Evolutionary conservation across 2,888 invertebrate species (phyloP).

Genomic region (Anthrax anthrax): DNA sequence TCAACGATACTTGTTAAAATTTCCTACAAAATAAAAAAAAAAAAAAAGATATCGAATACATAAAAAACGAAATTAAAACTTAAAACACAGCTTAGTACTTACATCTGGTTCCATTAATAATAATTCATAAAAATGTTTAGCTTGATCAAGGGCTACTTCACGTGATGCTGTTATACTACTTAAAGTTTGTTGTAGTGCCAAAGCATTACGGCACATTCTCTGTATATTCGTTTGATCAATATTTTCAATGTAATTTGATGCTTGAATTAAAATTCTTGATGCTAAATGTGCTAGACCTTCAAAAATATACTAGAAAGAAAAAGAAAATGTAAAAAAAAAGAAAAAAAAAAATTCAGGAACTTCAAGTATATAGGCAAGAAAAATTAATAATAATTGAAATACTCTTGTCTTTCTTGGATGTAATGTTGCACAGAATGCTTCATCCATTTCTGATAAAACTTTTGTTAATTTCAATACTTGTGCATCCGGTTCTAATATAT

Average conservation of each 20-base stretch:
- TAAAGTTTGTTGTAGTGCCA: constrained; percentile 72
- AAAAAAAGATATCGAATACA: not conserved
- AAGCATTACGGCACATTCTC: constrained; percentile 72
- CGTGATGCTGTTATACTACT: constrained; percentile 68
- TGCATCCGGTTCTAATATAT: constrained; percentile 61
- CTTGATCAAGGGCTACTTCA: constrained; percentile 75
- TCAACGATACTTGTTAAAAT: constrained; percentile 71
- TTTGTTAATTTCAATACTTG: constrained; percentile 64
- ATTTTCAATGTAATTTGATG: constrained; percentile 60
- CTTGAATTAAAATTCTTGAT: constrained; percentile 65
- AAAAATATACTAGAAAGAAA: constrained; percentile 63
- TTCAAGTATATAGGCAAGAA: not conserved
- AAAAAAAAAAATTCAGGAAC: constrained; percentile 3
- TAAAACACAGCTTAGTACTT: constrained; percentile 17
- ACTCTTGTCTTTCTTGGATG: constrained; percentile 67
- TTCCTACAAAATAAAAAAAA: constrained; percentile 40
- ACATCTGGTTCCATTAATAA: constrained; percentile 72
- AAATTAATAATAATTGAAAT: constrained; percentile 14
- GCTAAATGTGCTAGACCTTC: constrained; percentile 73
- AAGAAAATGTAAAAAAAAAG: constrained; percentile 2
- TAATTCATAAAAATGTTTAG: constrained; percentile 76
- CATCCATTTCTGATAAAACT: constrained; percentile 63
- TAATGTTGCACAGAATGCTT: constrained; percentile 57
- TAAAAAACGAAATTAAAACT: not conserved
- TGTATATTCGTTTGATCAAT: constrained; percentile 73